Base-by-base conservation (phyloP, 2,797 vertebrate genomes). In the Lagodon rhomboides region DNA sequence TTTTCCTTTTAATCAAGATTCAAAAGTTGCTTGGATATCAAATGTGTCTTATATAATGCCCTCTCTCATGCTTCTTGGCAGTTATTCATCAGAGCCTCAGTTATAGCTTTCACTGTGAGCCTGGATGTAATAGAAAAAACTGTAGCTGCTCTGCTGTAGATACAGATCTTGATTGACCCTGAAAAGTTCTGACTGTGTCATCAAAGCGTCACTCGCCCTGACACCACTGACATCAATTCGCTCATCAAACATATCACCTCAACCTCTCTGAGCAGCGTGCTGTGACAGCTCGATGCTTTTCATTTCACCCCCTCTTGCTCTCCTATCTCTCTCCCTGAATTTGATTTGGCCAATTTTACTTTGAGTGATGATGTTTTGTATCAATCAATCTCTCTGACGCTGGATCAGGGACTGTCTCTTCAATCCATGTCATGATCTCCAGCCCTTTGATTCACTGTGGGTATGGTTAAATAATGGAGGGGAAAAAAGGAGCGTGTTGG, bases 101-200 rank as follows among this genome's bases (percentile, higher is more conserved):
- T 67, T 6, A 59, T 3, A 74, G 34, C 30, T 47, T 71, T 73
- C 15, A 27, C 18, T 27, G 61, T 22, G 43, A 72, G 68, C 10
- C 18, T 8, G 16, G 2, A 56, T 63, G 44, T 65, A 38, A 70
- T 73, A 64, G 23, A 59, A 70, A 54, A 70, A 54, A 20, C 41
- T 20, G n/a, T 16, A 41, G 51, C 38, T 7, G 46, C 53, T 72
- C 34, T 23, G 68, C 30, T 47, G 43, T 43, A 54, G 70, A 67
- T 82, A 64, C 2, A 55, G 58, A 73, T 80, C 70, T 68, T 72
- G 73, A 73, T 70, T 73, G 51, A 77, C 80, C 77, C 54, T 78
- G 47, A 90, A 80, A 89, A 60, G 51, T 74, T 85, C 55, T 60
- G 82, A 82, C 65, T 74, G 68, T 73, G 68, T 78, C 87, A 87